Conservation (phyloP, 2,797 vertebrate genomes). For the Bradypodion pumilum region DNA sequence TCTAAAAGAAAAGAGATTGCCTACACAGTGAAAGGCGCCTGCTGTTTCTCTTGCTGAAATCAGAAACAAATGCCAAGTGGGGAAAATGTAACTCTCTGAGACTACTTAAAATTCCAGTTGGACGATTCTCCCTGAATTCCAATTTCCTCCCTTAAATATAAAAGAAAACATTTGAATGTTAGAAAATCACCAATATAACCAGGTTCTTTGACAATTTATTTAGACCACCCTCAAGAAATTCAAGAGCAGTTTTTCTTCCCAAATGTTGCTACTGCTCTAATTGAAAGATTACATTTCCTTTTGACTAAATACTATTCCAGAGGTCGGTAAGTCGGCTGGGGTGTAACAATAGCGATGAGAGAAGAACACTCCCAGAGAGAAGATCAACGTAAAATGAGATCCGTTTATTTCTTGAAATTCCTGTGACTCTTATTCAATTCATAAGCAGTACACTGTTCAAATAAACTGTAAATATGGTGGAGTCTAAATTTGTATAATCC, state of each 20-base stretch:
- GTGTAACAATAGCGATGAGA: too few relatives aligned
- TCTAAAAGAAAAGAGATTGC: neutral
- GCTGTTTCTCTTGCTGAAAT: slow-evolving; percentile 35
- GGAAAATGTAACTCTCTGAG: slow-evolving; percentile 28
- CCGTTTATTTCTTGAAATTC: too few relatives aligned
- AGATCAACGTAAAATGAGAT: too few relatives aligned
- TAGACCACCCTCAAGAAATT: slow-evolving; percentile 28
- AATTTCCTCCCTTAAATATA: slow-evolving; percentile 20
- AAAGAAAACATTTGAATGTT: slow-evolving; percentile 9
- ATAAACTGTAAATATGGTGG: too few relatives aligned
- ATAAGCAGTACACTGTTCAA: too few relatives aligned
- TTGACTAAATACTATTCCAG: too few relatives aligned
- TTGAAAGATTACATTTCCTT: slow-evolving; percentile 28
- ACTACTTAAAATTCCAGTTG: slow-evolving; percentile 38
- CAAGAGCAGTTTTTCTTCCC: neutral
- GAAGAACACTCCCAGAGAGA: too few relatives aligned
- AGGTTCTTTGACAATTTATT: slow-evolving; percentile 29
- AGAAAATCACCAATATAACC: slow-evolving; percentile 34
- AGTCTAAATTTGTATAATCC: too few relatives aligned
- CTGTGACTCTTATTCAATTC: too few relatives aligned
- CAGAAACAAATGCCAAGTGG: slow-evolving; percentile 28
- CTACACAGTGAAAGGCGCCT: slow-evolving; percentile 20
- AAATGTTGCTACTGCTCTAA: neutral
- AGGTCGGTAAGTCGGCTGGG: too few relatives aligned
- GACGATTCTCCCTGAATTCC: slow-evolving; percentile 27